Base-by-base conservation (phyloP, 2,113 vertebrate genomes). In the Tragelaphus strepsiceros region DNA sequence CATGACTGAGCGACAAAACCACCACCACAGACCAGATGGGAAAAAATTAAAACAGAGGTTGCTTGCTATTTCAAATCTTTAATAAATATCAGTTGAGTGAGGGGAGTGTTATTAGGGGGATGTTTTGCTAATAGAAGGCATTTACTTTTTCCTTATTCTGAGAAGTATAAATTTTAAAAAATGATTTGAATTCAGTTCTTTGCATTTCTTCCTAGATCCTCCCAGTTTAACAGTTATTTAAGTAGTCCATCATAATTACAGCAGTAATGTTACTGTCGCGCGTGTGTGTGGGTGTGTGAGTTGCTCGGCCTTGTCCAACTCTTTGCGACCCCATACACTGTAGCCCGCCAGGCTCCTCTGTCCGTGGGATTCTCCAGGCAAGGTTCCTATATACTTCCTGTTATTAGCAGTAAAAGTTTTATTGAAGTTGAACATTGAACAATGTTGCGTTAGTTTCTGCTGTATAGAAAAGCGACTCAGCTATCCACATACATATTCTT, bases 141-240 rank as follows among this genome's bases (percentile, higher is more conserved):
- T 43, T 93, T 71, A 90, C n/a, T 49, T 77, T 94, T 86, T 88
- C 11, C 2, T 88, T 58, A 74, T 89, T 94, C 58, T 85, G 62
- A 74, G 61, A 84, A 46, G 0, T 43, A 11, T 71, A 51, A 54
- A 30, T 77, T 49, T 54, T 0, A 11, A 21, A 24, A 84, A 30
- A 89, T 43, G n/a, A 87, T 61, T 7, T 51, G 28, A 54, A 64
- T n/a, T 35, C 6, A 51, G 1, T 43, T 58, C 3, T 71, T 89
- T 83, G 9, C 56, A 81, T 91, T 80, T 96, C 58, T 51, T 78
- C 12, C 7, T n/a, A 51, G 4, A 61, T 88, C 43, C 35, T 71
- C 8, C 15, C 26, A 95, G 88, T 67, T 85, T 32, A 80, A 10
- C 30, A 67, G 22, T 93, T 83, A 46, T 83, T 46, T 82, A 83